Evolutionary conservation across 2,797 vertebrate genomes (phyloP), one percentile per base, ranked within the genome.

Genomic region (Anabacerthia variegaticeps): DNA sequence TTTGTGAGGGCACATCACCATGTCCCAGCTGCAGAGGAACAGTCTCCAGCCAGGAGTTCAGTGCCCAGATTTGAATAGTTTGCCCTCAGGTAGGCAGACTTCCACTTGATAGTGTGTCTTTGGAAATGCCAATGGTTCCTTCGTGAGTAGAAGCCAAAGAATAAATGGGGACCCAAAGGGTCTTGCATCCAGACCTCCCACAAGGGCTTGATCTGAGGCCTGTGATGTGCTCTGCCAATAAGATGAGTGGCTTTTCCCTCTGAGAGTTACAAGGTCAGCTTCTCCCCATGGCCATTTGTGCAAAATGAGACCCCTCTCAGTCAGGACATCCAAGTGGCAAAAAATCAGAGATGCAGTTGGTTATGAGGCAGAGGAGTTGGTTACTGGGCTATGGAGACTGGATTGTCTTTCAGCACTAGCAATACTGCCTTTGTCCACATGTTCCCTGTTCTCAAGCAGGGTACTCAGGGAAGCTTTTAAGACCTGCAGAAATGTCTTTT

Each of bases 1-100:
- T n/a, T n/a, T 14, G 48, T 28, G 51, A 28, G 7, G 0, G 0
- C 51, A 28, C 10, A 0, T 6, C 2, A 4, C 51, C 12, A 8
- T 43, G 7, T 37, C 56, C 65, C 5, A 6, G 15, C 7, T 58
- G 43, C 43, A 9, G 39, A 56, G 83, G 32, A 34, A 34, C 55
- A 22, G 3, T 28, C 59, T 52, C 24, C 18, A 46, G 52, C 26
- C 44, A 30, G 58, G 51, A 66, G 21, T 39, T 85, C 54, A 68
- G 10, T 52, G 36, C 43, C 55, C 37, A 32, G 44, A 52, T 14
- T 10, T 23, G 27, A 56, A 7, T n/a, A 17, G 41, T 55, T 36
- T 91, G 43, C n/a, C 59, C 34, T 55, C 39, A 39, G 14, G n/a
- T 13, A 78, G 80, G 71, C 85, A 82, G 73, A 56, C 28, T 51